These are phyloP conservation scores for Minunthozetes semirufus DNA, from an alignment of 2,888 invertebrate genomes.

Conservation along the genomic window DNA sequence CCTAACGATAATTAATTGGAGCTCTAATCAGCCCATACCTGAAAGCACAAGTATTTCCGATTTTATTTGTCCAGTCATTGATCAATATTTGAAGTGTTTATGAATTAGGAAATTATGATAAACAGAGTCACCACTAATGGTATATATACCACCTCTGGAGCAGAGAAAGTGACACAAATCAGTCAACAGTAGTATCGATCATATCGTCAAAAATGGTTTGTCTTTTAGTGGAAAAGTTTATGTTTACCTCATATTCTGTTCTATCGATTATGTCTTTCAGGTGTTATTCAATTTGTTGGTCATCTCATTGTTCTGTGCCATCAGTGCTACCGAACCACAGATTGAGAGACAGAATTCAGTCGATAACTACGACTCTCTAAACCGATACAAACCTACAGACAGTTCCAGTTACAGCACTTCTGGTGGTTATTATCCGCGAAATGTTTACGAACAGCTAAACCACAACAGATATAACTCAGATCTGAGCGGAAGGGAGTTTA, in stretches of 20 bases:
- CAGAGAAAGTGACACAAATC: slow-evolving; percentile 13
- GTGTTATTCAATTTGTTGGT: not conserved
- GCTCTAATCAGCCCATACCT: not conserved
- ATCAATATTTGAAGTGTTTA: not conserved
- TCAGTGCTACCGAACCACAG: not conserved
- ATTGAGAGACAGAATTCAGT: not conserved
- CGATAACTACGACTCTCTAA: slow-evolving; percentile 8
- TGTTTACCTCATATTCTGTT: not conserved
- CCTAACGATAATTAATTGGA: not conserved
- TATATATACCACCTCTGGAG: not conserved
- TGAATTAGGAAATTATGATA: slow-evolving; percentile 22
- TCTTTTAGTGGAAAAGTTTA: not conserved
- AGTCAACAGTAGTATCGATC: not conserved
- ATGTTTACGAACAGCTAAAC: not conserved
- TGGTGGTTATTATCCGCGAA: slow-evolving; percentile 18
- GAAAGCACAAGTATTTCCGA: not conserved
- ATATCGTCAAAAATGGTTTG: not conserved
- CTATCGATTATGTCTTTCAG: not conserved
- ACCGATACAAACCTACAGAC: not conserved
- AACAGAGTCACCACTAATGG: not conserved
- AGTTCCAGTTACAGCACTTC: not conserved
- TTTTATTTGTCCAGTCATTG: slow-evolving; percentile 28
- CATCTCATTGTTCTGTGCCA: not conserved
- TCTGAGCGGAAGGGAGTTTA: slow-evolving; percentile 15
- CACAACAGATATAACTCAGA: not conserved